phyloP scores from a whole-genome alignment of 2,797 vertebrate species.

The Vespertilio murinus region DNA sequence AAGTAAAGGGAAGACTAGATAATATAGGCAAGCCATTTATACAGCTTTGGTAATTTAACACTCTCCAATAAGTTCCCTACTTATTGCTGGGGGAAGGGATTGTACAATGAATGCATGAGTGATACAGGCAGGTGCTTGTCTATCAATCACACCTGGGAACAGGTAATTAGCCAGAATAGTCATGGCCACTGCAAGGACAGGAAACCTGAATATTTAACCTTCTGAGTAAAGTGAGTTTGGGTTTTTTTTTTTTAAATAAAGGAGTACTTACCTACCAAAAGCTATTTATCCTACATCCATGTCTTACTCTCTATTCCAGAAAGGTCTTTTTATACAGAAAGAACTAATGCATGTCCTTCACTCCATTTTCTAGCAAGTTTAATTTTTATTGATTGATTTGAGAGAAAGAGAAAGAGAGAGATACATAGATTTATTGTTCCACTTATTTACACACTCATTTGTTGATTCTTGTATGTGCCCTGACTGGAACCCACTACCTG shows the following conservation, averaged over 20 bases:
- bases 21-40: neutral
- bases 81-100: neutral
- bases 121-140: neutral
- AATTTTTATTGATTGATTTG: neutral
- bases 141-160: too few species aligned
- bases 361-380: neutral
- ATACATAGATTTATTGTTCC: neutral
- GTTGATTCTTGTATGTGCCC: neutral
- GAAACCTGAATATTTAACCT: too few species aligned
- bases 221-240: too few species aligned
- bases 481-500: neutral
- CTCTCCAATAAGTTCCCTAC: neutral
- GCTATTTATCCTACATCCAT: neutral
- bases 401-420: neutral
- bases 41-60: neutral
- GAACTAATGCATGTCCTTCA: neutral
- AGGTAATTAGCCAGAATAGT: too few species aligned
- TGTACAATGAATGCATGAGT: neutral
- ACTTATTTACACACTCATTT: neutral
- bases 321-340: neutral
- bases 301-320: neutral
- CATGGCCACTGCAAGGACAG: too few species aligned
- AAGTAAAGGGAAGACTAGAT: neutral
- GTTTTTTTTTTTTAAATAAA: neutral
- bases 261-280: neutral